phyloP scores from a whole-genome alignment of 1,140 invertebrate genomes.

The Halictus rubicundus region DNA sequence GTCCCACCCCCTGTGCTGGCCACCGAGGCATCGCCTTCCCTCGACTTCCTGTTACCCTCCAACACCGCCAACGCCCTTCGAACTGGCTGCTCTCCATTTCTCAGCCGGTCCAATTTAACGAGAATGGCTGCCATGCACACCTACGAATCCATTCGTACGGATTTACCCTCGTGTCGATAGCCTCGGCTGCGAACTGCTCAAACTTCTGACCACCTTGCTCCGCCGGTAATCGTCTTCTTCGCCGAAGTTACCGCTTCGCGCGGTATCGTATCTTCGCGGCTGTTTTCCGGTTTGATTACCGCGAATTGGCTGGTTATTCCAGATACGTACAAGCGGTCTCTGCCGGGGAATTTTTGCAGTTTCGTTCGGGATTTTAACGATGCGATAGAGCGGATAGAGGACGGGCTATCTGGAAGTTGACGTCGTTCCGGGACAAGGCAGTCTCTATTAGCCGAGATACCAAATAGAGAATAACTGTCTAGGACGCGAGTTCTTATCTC shows the following conservation, averaged over 20 bases:
- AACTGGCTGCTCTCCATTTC: conserved; percentile 67
- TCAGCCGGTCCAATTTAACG: conserved; percentile 71
- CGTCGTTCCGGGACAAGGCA: too few species aligned
- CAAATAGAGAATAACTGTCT: too few species aligned
- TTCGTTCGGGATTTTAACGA: too few species aligned
- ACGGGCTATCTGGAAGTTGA: too few species aligned
- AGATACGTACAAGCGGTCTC: too few species aligned
- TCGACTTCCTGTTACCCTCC: conserved; percentile 19
- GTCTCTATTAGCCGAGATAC: too few species aligned
- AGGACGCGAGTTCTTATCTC: too few species aligned
- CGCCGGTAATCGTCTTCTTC: background rate
- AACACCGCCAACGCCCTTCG: conserved; percentile 21
- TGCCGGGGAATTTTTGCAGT: too few species aligned
- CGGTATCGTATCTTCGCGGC: background rate
- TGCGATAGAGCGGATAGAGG: too few species aligned
- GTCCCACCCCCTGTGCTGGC: conserved; percentile 15
- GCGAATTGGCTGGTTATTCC: background rate
- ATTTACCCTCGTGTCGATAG: conserved; percentile 63
- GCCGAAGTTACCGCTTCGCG: background rate
- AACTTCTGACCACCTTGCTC: background rate
- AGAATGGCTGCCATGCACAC: conserved; percentile 61
- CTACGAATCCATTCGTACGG: conserved; percentile 64
- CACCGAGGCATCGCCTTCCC: conserved; percentile 19
- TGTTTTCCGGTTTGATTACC: background rate
- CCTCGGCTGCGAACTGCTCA: conserved; percentile 13